Evolutionary conservation across 2,797 vertebrate genomes (phyloP), one percentile per base, ranked within the genome.

Genomic region (Stomatorhinus walkeri): DNA sequence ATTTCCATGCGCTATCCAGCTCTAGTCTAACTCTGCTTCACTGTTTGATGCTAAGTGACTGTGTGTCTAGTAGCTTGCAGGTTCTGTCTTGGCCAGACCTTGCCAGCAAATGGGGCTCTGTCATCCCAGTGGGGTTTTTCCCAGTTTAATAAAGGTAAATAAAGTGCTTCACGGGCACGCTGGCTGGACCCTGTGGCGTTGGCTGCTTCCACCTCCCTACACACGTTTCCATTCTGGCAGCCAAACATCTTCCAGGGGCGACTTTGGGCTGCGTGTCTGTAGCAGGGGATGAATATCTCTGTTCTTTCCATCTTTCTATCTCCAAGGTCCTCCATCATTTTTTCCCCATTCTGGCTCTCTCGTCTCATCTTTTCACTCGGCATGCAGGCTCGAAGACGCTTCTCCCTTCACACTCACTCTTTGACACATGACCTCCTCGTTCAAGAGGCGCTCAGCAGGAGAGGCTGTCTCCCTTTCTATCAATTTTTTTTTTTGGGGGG

Each of bases 81-180:
- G 12, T 79, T 79, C 14, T 1, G 36, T 79, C 72, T 79, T 43
- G 36, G 36, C 72, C 68, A 76, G 68, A 76, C 68, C 14, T 76
- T 68, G 14, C 68, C 72, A 19, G 72, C 14, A 79, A 79, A 79
- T 36, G 72, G 5, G 32, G 5, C 72, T 43, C 61, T 68, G 61
- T 68, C 72, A 43, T 79, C 72, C 40, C 72, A 36, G 36, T n/a
- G 32, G 72, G 72, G 36, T 79, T 79, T 76, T 76, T 43, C 16
- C 72, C 2, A 0, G 32, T 79, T 79, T 79, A 72, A 79, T 89
- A 85, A 40, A 9, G 72, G 43, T 43, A 89, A 89, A 87, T 84
- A 51, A 89, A 68, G 87, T 88, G 54, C 83, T 84, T 89, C 61
- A 83, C 40, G 2, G 32, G 24, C 43, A 49, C n/a, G 24, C 86